Evolutionary conservation across 2,113 vertebrate species (phyloP).

Genomic region (Myiozetetes cayanensis): DNA sequence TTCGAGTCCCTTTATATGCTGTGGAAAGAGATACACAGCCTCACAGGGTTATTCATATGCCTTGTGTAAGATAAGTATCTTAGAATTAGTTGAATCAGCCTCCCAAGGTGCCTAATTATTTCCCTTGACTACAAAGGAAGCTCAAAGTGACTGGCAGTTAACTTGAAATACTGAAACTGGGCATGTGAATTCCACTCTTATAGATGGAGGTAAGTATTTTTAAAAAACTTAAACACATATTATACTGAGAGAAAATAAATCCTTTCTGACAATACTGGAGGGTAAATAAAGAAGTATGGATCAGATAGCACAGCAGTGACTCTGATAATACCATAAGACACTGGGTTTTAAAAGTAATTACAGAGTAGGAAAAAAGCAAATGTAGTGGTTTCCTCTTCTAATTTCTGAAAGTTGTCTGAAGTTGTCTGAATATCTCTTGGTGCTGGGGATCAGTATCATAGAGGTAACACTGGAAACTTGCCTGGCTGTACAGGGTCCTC

Average conservation of each 20-base stretch:
- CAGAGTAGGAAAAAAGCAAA: background rate
- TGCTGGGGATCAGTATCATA: background rate
- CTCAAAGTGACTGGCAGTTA: background rate
- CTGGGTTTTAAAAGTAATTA: background rate
- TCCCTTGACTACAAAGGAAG: background rate
- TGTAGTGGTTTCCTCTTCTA: background rate
- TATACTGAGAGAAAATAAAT: background rate
- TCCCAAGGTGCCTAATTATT: background rate
- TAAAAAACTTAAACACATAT: background rate
- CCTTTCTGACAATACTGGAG: background rate
- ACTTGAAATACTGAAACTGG: background rate
- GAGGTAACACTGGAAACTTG: background rate
- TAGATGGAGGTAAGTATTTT: background rate
- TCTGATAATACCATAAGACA: background rate
- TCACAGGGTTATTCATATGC: background rate
- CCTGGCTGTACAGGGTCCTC: background rate
- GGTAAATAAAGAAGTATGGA: background rate
- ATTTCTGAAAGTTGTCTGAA: background rate
- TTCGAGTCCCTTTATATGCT: background rate
- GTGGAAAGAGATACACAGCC: background rate
- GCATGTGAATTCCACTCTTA: background rate
- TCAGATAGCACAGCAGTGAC: background rate
- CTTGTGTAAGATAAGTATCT: conserved; percentile 5
- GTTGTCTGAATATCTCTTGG: background rate
- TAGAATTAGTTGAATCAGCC: background rate